These are phyloP conservation scores for Acronicta alni DNA, from an alignment of 2,888 invertebrate species.

Conservation along the genomic window DNA sequence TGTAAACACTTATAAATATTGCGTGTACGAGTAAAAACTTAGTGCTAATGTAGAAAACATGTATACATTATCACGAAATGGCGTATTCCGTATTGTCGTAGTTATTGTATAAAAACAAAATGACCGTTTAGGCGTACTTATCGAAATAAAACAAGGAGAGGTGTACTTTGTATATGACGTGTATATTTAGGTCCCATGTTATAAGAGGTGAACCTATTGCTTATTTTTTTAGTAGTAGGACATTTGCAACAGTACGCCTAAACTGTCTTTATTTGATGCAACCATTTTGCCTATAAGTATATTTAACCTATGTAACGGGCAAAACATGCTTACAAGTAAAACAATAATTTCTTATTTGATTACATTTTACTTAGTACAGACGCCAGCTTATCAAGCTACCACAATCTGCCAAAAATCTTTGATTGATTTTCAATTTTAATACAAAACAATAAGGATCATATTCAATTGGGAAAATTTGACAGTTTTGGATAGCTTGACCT, in stretches of 20 bases:
- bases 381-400: too few relatives aligned
- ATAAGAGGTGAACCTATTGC: too few relatives aligned
- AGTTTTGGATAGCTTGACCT: too few relatives aligned
- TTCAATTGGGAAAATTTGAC: too few relatives aligned
- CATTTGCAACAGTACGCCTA: not conserved
- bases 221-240: too few relatives aligned
- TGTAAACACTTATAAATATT: not conserved
- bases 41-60: constrained; percentile 13
- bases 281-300: constrained; percentile 13
- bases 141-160: too few relatives aligned
- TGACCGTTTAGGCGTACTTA: too few relatives aligned
- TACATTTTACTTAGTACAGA: constrained; percentile 22
- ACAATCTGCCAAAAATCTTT: too few relatives aligned
- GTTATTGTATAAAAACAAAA: not conserved
- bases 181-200: too few relatives aligned
- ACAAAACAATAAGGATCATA: too few relatives aligned
- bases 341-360: constrained; percentile 23
- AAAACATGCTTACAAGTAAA: constrained; percentile 26
- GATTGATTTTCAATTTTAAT: too few relatives aligned
- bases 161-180: too few relatives aligned
- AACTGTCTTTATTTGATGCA: not conserved
- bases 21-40: constrained; percentile 32
- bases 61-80: constrained; percentile 3
- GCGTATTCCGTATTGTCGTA: constrained; percentile 18
- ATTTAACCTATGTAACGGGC: constrained; percentile 6